phyloP scores from a whole-genome alignment of 2,113 vertebrate species.

The Tachuris rubrigastra region DNA sequence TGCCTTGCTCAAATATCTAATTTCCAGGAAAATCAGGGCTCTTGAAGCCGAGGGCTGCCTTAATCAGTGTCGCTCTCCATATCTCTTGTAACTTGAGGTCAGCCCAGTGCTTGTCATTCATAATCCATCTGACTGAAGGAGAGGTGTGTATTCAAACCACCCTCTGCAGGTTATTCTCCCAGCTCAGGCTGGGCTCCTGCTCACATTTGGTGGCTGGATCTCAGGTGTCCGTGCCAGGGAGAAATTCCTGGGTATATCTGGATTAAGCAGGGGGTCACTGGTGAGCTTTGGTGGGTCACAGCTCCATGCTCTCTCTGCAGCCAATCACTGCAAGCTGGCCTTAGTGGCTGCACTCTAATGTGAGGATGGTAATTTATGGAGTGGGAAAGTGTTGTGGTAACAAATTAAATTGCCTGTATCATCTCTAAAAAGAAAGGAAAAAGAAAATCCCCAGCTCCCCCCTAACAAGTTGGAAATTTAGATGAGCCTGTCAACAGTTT shows the following conservation, averaged over 20 bases:
- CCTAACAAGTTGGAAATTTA: not conserved
- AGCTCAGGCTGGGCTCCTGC: not conserved
- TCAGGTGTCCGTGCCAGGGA: not conserved
- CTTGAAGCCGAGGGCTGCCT: not conserved
- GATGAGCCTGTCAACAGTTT: not conserved
- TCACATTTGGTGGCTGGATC: rapidly evolving
- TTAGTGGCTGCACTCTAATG: not conserved
- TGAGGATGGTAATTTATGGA: not conserved
- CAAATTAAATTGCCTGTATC: not conserved
- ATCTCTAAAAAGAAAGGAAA: not conserved
- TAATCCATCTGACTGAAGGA: not conserved
- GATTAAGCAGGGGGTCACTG: not conserved
- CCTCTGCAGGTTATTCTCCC: not conserved
- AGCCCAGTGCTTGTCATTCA: not conserved
- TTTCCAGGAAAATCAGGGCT: not conserved
- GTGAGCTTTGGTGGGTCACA: not conserved
- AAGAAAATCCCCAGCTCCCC: not conserved
- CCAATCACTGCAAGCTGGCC: not conserved
- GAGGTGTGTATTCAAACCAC: not conserved
- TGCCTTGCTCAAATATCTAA: not conserved
- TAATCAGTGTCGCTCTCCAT: not conserved
- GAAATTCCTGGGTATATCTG: rapidly evolving
- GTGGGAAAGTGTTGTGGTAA: not conserved
- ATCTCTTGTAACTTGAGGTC: not conserved
- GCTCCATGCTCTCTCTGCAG: rapidly evolving